A percentile compares a stretch with the other conserved stretches of the same genome.
These are phyloP conservation scores for Sternarchorhynchus goeldii DNA, from an alignment of 2,797 vertebrate genomes.

Conservation along the genomic window DNA sequence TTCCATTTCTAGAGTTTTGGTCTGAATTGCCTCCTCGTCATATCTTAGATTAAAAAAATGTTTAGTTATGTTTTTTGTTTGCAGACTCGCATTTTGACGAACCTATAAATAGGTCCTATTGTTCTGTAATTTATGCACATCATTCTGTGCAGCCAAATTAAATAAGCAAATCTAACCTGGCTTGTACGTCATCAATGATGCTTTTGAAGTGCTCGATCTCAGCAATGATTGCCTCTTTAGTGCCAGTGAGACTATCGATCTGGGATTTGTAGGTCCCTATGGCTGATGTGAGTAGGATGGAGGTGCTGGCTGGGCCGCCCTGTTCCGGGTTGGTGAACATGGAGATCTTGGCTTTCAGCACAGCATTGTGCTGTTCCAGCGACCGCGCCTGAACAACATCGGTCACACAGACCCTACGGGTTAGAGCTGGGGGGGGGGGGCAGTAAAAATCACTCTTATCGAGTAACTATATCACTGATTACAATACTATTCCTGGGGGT, in stretches of 20 bases:
- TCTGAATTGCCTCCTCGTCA: slow-evolving; percentile 62
- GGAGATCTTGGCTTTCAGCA: slow-evolving; percentile 69
- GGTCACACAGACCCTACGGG: background rate
- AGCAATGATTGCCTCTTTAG: slow-evolving; percentile 66
- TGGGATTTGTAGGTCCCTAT: slow-evolving; percentile 69
- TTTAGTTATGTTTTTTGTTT: background rate
- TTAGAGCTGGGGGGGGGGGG: background rate
- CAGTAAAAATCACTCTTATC: background rate
- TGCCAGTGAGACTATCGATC: slow-evolving; percentile 62
- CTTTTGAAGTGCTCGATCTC: slow-evolving; percentile 70
- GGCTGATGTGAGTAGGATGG: slow-evolving; percentile 67
- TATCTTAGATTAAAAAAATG: slow-evolving; percentile 51
- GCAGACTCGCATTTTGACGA: slow-evolving; percentile 47
- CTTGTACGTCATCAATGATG: slow-evolving; percentile 64
- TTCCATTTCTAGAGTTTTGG: slow-evolving; percentile 65
- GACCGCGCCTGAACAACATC: slow-evolving; percentile 60
- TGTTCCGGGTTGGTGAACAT: slow-evolving; percentile 70
- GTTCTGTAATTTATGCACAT: background rate
- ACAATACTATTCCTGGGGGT: background rate
- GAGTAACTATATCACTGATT: background rate
- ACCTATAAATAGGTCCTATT: background rate
- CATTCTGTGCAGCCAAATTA: background rate
- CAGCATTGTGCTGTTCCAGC: slow-evolving; percentile 72
- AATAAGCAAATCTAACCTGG: slow-evolving; percentile 56
- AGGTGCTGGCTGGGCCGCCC: slow-evolving; percentile 59